Evolutionary conservation across 2,113 vertebrate genomes (phyloP).

Genomic region (Neopipo cinnamomea): DNA sequence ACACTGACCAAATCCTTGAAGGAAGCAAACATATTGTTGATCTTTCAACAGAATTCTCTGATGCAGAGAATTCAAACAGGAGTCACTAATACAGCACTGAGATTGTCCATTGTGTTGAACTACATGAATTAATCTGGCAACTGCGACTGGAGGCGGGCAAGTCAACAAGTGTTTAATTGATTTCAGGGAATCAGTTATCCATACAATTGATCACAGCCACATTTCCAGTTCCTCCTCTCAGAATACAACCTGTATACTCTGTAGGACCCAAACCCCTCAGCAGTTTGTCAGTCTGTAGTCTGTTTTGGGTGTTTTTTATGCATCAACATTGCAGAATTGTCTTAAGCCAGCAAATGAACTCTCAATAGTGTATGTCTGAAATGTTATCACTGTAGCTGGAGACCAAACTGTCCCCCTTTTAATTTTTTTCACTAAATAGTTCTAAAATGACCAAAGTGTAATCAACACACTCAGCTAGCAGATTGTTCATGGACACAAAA

Average conservation of each 20-base stretch:
- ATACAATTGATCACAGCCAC: neutral
- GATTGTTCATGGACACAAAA: neutral
- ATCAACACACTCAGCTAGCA: neutral
- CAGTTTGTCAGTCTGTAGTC: neutral
- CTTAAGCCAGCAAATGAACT: neutral
- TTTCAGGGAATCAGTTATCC: slow-evolving; percentile 8
- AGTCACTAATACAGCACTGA: neutral
- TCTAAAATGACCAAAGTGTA: slow-evolving; percentile 16
- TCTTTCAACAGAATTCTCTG: neutral
- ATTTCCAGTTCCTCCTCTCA: neutral
- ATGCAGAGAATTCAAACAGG: neutral
- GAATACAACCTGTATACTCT: neutral
- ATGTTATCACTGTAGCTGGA: neutral
- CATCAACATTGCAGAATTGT: neutral
- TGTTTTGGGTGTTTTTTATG: neutral
- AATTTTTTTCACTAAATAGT: neutral
- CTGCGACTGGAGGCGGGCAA: neutral
- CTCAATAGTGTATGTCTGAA: neutral
- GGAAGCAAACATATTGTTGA: neutral
- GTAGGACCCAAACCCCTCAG: neutral
- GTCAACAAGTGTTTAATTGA: slow-evolving; percentile 1
- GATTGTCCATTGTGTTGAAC: neutral
- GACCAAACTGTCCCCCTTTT: neutral
- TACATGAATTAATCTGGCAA: neutral
- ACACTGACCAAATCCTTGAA: neutral